Base-by-base conservation (phyloP, 2,113 vertebrate genomes). In the Elephantulus edwardii region DNA sequence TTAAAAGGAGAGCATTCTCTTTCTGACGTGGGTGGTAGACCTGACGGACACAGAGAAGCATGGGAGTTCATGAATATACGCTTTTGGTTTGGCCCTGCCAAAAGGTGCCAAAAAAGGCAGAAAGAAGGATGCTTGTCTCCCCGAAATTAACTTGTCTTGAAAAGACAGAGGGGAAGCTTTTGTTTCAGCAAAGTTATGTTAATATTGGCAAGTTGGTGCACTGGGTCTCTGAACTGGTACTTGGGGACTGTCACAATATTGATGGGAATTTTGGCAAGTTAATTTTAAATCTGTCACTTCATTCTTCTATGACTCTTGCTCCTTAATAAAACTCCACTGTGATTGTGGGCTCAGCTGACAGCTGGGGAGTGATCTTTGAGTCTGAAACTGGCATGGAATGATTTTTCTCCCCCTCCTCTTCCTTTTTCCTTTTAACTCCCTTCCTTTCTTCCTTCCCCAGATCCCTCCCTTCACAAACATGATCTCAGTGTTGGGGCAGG, bases 211-310 rank as follows among this genome's bases (percentile, higher is more conserved):
- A 95, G 92, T 85, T 10, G 94, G 84, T 54, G 12, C 1, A 9
- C 82, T 3, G 91, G 96, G 94, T 92, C 86, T 1, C 87, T 94
- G 96, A 96, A 95, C 93, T 81, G 66, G 78, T 58, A 84, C 71
- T 28, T 75, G 93, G 92, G 40, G 96, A 90, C 97, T 97, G 97
- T 97, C 97, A 95, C 93, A 96, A 97, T 94, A 97, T 95, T 97
- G 97, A 96, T 95, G 95, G 91, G 83, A 35, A 95, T 86, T 96
- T 97, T 96, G 97, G 96, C 94, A 97, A 97, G 97, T 97, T 97
- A 95, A 97, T 97, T 98, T 97, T 95, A 92, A 95, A 97, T 96
- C 96, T 97, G 96, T 97, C 94, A 92, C 93, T 96, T 93, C 88
- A 93, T 72, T 95, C 93, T 90, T 97, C 7, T 0, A 19, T 0